Percentiles rank a stretch among this genome's conserved stretches.
These are phyloP conservation scores for Gryllus longicercus DNA, from an alignment of 2,888 invertebrate species.

Conservation along the genomic window DNA sequence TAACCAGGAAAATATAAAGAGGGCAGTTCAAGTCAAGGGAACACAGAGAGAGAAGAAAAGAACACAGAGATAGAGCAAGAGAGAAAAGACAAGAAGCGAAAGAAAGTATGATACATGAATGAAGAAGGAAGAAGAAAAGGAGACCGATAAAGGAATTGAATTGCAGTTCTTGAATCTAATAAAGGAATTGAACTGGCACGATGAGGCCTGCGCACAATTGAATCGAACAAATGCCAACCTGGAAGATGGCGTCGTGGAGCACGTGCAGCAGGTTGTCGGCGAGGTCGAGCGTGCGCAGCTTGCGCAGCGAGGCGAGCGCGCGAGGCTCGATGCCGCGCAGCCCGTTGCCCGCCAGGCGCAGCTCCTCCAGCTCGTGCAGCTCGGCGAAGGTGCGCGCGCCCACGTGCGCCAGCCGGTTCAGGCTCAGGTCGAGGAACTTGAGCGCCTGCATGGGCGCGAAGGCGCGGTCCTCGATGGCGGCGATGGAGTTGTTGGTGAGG, in stretches of 20 bases:
- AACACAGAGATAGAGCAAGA: no score
- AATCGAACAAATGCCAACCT: slow-evolving; percentile 42
- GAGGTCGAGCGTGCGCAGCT: slow-evolving; percentile 72
- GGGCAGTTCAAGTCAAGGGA: no score
- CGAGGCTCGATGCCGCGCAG: slow-evolving; percentile 67
- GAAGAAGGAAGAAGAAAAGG: no score
- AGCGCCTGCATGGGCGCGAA: slow-evolving; percentile 73
- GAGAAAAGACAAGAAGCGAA: no score
- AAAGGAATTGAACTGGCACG: not conserved
- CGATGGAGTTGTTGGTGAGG: slow-evolving; percentile 77
- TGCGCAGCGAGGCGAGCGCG: slow-evolving; percentile 69
- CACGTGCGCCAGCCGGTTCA: slow-evolving; percentile 68
- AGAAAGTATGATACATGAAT: no score
- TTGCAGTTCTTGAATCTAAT: no score
- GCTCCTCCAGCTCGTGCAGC: slow-evolving; percentile 72
- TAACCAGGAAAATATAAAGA: no score
- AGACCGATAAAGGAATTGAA: no score
- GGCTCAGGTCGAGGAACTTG: slow-evolving; percentile 75
- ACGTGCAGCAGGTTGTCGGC: slow-evolving; percentile 71
- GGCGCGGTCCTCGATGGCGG: slow-evolving; percentile 74
- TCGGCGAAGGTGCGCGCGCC: slow-evolving; percentile 72
- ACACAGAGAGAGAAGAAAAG: no score
- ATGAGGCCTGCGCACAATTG: not conserved
- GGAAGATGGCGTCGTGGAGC: slow-evolving; percentile 70
- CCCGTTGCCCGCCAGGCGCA: slow-evolving; percentile 71